Evolutionary conservation across 2,797 vertebrate genomes (phyloP).

Genomic region (Melanotaenia nigrans): DNA sequence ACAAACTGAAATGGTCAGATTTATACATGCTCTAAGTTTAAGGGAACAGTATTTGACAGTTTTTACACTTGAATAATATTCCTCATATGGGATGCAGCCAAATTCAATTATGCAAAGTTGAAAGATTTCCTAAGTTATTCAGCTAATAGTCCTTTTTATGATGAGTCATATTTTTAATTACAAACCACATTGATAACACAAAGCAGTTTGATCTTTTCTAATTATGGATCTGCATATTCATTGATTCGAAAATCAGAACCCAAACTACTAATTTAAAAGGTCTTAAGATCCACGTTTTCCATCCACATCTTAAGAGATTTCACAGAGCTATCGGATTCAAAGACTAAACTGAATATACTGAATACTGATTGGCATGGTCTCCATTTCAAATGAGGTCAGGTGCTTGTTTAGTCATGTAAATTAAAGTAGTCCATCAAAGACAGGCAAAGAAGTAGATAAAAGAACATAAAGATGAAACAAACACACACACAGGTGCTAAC

Average conservation of each 20-base stretch:
- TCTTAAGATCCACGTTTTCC: neutral
- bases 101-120: neutral
- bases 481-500: slow-evolving; percentile 51
- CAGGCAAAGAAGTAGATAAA: slow-evolving; percentile 62
- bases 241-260: neutral
- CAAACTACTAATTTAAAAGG: neutral
- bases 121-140: neutral
- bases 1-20: no score
- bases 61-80: neutral
- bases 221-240: neutral
- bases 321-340: slow-evolving; percentile 40
- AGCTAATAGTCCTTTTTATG: neutral
- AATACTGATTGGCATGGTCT: slow-evolving; percentile 39
- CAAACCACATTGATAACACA: neutral
- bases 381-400: slow-evolving; percentile 72
- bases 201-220: neutral
- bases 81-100: neutral
- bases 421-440: slow-evolving; percentile 71
- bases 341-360: slow-evolving; percentile 42
- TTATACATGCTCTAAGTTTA: no score
- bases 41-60: neutral
- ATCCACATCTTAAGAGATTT: slow-evolving; percentile 15
- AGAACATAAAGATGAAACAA: slow-evolving; percentile 67
- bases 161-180: neutral
- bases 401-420: slow-evolving; percentile 73